Base-by-base conservation (phyloP, 2,888 invertebrate genomes). In the Hanleya hanleyi region DNA sequence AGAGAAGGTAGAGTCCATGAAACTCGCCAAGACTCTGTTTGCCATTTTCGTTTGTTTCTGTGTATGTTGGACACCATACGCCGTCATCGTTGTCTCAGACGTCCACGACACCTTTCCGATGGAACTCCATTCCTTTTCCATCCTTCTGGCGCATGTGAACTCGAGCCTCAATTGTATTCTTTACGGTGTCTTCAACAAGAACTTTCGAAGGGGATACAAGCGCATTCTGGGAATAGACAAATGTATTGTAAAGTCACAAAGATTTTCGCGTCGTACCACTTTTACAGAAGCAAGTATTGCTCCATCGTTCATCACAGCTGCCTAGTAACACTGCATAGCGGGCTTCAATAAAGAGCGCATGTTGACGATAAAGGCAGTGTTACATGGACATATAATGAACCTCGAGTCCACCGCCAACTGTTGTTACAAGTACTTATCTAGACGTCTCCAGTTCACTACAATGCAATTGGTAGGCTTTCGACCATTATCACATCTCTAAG, bases 41-140 rank as follows among this genome's bases (percentile, higher is more conserved):
- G 68, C 74, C 0, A 74, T 77, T 12, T 78, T 77, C 47, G 47
- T 76, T 49, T 50, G 79, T 12, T 78, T 77, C 57, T 61, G 70
- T 5, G 22, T 70, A 36, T 77, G 78, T 38, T 78, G 78, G 78
- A 38, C 71, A 15, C 78, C 78, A 12, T 78, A 78, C 66, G 73
- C 74, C 29, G 29, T 78, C 36, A 68, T 78, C 4, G 74, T 77
- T 18, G 61, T 71, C 37, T 51, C 70, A 22, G 78, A 78, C 50
- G 49, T 36, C 18, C n/a, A 74, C 15, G 74, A 78, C 50, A 36
- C 64, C 15, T 69, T 67, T 29, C 50, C 67, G 26, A 47, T 51
- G 57, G 70, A 67, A 26, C 64, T 66, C 33, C 78, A 78, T 49
- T 38, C 75, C 38, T 76, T 61, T 29, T 32, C 69, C 41, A 70